Evolutionary conservation across 2,888 invertebrate species (phyloP), one percentile per base, ranked within the genome.

Genomic region (Cataglyphis albicans): DNA sequence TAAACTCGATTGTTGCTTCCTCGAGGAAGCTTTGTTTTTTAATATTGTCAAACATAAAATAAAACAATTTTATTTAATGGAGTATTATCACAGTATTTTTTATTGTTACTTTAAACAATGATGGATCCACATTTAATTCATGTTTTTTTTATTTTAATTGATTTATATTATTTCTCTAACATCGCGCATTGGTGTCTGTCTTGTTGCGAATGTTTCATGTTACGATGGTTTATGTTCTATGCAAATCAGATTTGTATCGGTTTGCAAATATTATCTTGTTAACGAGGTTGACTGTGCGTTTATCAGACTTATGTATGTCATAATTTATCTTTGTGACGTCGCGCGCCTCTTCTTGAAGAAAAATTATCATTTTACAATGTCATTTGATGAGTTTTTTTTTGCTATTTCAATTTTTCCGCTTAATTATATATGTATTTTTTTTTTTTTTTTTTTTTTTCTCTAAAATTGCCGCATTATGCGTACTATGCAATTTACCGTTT

Each of bases 221-320:
- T 59, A 63, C 64, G 65, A 81, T 18, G 67, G 48, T 70, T 35
- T 74, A 61, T 59, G 44, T 64, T 72, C 55, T 52, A 81, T 73
- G 86, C 64, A 86, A 84, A 73, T 63, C 25, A 32, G 3, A 48
- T 67, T 82, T 25, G 25, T 80, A 65, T 41, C 18, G 55, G 52
- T 61, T 81, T 52, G 65, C 21, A 59, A 65, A 76, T 63, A 78
- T 67, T 64, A 57, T 59, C 72, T n/a, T 38, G 38, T 73, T n/a
- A 73, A 41, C n/a, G 61, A 73, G 5, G 52, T 64, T 35, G 35
- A 7, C 35, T 35, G 35, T 52, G 10, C 32, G 21, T 12, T 59
- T 67, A 44, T 82, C 63, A 38, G 41, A 68, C 25, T 59, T 32
- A 63, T 6, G 18, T 48, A 21, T 61, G n/a, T 57, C 41, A 55